A percentile compares a stretch with the other conserved stretches of the same genome.
These are phyloP conservation scores for Daboia siamensis DNA, from an alignment of 2,113 vertebrate species.

Conservation along the genomic window DNA sequence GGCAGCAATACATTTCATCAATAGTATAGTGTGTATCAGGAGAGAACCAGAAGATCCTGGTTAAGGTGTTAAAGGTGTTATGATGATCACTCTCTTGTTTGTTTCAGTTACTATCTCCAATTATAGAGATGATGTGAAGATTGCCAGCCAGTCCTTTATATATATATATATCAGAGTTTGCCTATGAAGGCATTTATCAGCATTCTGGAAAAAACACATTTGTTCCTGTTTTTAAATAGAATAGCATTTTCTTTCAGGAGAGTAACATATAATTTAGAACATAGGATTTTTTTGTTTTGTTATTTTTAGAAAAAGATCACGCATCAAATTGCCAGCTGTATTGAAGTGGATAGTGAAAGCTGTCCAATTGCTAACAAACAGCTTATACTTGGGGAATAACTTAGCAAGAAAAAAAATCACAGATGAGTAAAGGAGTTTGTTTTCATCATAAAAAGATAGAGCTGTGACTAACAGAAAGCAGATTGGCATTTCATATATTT, in stretches of 20 bases:
- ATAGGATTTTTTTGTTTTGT: neutral
- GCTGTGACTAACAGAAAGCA: neutral
- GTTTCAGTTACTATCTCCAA: neutral
- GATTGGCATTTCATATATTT: neutral
- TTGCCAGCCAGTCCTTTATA: neutral
- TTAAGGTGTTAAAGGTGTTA: neutral
- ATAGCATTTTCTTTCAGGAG: neutral
- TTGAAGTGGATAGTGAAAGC: neutral
- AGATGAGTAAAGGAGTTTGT: neutral
- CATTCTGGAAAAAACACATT: conserved; percentile 22
- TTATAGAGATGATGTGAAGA: neutral
- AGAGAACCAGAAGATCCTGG: neutral
- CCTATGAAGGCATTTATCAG: accelerated
- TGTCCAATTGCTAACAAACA: conserved; percentile 51
- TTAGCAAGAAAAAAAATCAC: neutral
- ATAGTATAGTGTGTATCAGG: neutral
- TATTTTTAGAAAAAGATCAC: neutral
- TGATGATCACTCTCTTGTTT: neutral
- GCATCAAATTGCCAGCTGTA: neutral
- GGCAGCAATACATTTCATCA: neutral
- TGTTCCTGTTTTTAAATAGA: conserved; percentile 10
- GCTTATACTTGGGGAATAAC: neutral
- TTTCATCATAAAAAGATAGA: neutral
- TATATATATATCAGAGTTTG: neutral
- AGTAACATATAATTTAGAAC: conserved; percentile 33